These are phyloP conservation scores for Agrypnia vestita DNA, from an alignment of 1,140 invertebrate genomes.

Conservation along the genomic window DNA sequence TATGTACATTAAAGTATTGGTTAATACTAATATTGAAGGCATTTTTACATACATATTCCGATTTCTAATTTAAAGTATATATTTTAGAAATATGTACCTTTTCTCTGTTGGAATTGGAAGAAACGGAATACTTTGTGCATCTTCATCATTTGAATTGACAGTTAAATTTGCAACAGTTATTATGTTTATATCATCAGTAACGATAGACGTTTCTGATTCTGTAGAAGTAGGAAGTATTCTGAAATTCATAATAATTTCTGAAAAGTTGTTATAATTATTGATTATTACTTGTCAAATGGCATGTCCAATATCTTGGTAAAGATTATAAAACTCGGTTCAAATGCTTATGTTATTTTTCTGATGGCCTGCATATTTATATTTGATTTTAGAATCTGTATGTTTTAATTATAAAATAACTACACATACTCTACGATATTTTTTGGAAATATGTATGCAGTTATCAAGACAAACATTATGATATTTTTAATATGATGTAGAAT, in stretches of 20 bases:
- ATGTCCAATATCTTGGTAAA: too few species aligned
- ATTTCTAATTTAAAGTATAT: too few species aligned
- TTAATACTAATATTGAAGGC: too few species aligned
- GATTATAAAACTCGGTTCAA: too few species aligned
- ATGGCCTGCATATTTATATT: too few species aligned
- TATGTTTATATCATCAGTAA: background rate
- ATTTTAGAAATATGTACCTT: background rate
- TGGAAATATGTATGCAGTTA: background rate
- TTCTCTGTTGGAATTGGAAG: conserved; percentile 12
- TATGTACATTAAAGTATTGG: too few species aligned
- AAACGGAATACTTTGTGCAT: conserved; percentile 3
- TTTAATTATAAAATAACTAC: too few species aligned
- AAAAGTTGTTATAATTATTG: background rate
- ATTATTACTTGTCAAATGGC: too few species aligned
- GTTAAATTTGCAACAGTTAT: background rate
- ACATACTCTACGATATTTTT: too few species aligned
- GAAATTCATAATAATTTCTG: background rate
- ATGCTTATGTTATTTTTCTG: too few species aligned
- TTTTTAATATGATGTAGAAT: background rate
- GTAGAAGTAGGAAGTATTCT: background rate
- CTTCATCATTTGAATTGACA: background rate
- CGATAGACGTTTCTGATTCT: background rate
- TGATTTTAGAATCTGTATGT: too few species aligned
- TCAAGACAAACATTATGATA: background rate
- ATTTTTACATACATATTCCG: too few species aligned